phyloP scores from a whole-genome alignment of 2,797 vertebrate genomes.

The Clarias fuscus region DNA sequence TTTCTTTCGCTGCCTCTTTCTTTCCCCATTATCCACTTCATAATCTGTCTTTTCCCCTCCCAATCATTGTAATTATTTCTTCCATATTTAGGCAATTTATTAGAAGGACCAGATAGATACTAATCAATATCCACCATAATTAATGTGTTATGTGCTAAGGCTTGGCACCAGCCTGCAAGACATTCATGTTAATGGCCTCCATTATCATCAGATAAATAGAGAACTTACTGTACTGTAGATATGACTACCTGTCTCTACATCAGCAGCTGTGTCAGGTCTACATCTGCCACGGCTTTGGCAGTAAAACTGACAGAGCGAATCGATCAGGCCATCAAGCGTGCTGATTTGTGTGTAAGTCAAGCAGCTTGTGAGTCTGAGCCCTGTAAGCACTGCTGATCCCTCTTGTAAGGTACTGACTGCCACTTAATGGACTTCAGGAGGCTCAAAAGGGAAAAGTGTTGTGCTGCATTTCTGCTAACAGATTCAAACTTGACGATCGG shows the following conservation, averaged over 20 bases:
- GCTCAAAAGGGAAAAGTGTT: conserved; percentile 13
- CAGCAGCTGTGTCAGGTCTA: background rate
- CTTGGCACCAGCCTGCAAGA: background rate
- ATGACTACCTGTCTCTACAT: background rate
- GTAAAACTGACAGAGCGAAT: conserved; percentile 36
- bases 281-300: background rate
- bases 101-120: background rate
- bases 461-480: conserved; percentile 1
- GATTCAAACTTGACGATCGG: background rate
- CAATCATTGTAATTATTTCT: background rate
- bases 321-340: conserved; percentile 42
- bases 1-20: background rate
- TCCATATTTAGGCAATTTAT: background rate
- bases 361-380: conserved; percentile 30
- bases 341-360: conserved; percentile 42
- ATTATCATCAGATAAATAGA: background rate
- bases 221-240: background rate
- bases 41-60: background rate
- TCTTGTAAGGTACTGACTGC: conserved; percentile 11
- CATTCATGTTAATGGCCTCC: background rate
- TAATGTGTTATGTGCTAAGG: background rate
- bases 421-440: conserved; percentile 35
- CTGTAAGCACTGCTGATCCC: conserved; percentile 46
- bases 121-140: background rate
- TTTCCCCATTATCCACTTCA: background rate